Evolutionary conservation across 92 coral and sea anemone genomes (phyloP).

Genomic region (Phenganax subtilis): DNA sequence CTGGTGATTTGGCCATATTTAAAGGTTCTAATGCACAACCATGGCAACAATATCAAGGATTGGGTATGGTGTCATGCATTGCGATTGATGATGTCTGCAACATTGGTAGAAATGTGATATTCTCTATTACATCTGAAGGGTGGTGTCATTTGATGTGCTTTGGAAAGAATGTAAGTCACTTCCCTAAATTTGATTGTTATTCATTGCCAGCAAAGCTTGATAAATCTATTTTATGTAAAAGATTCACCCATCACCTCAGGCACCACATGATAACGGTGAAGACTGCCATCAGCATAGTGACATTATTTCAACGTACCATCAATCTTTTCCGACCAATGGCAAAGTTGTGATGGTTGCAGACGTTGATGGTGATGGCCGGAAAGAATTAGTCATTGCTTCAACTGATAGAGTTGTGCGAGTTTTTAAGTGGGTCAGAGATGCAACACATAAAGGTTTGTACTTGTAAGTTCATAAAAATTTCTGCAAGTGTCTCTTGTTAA

Average conservation of each 20-base stretch:
- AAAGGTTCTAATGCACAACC: constrained; percentile 64
- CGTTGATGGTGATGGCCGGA: constrained; percentile 74
- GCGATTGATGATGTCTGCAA: constrained; percentile 79
- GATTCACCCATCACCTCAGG: neutral
- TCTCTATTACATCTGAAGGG: constrained; percentile 86
- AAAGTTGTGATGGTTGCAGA: constrained; percentile 70
- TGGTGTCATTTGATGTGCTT: constrained; percentile 69
- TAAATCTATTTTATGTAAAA: no score
- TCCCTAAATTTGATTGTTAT: neutral
- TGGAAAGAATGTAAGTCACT: neutral
- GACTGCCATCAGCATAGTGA: neutral
- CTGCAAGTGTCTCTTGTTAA: no score
- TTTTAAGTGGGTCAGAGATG: constrained; percentile 52
- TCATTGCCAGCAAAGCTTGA: neutral
- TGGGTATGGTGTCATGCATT: constrained; percentile 88
- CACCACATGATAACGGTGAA: neutral
- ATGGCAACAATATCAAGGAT: constrained; percentile 58
- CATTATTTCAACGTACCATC: constrained; percentile 61
- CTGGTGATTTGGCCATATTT: constrained; percentile 80
- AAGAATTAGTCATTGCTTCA: constrained; percentile 70
- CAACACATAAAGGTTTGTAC: neutral
- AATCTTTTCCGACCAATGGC: constrained; percentile 70
- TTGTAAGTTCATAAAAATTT: neutral
- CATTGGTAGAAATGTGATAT: constrained; percentile 59
- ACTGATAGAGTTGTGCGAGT: constrained; percentile 78